phyloP scores from a whole-genome alignment of 1,140 invertebrate genomes.

The Coelopa frigida region DNA sequence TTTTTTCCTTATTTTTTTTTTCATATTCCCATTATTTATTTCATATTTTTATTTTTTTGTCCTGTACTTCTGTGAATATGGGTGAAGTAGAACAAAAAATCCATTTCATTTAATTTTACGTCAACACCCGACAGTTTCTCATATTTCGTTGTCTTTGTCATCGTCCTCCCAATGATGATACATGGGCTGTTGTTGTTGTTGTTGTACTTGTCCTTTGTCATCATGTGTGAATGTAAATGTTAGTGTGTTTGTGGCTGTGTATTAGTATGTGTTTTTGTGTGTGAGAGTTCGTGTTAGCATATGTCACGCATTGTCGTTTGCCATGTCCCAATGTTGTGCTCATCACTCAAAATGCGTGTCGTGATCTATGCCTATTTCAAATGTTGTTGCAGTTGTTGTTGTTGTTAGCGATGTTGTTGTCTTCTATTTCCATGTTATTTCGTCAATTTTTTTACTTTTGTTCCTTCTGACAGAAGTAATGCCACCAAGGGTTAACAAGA shows the following conservation, averaged over 20 bases:
- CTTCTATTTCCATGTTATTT: background rate
- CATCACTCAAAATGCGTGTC: slow-evolving; percentile 3
- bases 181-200: no score
- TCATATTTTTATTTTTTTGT: no score
- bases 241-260: slow-evolving; percentile 5
- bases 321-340: slow-evolving; percentile 8
- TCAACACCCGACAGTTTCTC: no score
- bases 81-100: no score
- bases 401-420: background rate
- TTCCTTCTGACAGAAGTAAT: slow-evolving; percentile 4
- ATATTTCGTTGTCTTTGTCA: no score
- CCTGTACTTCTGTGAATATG: no score
- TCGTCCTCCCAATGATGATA: no score
- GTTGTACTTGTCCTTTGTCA: background rate
- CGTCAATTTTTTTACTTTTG: no score
- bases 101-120: no score
- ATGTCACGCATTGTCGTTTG: slow-evolving; percentile 4
- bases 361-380: slow-evolving; percentile 1
- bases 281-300: background rate
- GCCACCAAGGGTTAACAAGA: slow-evolving; percentile 7
- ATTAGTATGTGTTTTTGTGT: background rate
- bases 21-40: no score
- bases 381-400: background rate
- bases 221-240: background rate
- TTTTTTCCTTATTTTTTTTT: no score